Base-by-base conservation (phyloP, 2,888 invertebrate genomes). In the Cephus nigrinus region DNA sequence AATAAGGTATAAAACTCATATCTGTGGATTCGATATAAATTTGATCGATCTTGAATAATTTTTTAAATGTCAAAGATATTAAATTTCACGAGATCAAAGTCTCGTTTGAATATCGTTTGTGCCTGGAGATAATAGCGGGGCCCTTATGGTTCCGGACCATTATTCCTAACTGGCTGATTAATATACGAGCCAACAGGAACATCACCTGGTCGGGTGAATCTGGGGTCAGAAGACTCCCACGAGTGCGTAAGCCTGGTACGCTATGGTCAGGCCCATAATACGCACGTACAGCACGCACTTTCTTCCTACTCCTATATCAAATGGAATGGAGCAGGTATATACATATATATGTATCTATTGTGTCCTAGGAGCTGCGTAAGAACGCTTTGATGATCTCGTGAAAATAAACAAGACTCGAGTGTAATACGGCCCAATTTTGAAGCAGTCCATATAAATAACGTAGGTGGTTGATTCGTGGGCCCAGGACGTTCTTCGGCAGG, bases 131-230 rank as follows among this genome's bases (percentile, higher is more conserved):
- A 55, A 55, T 55, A 40, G 12, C 5, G 15, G 40, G 55, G 23
- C 9, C 23, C 55, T 55, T 55, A 23, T 23, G 55, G 55, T 55
- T 55, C 55, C 55, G 55, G 23, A 15, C 15, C 55, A 23, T 55
- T 55, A 55, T 55, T 55, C 23, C 23, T 23, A 23, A 55, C 23
- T 86, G 85, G 84, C 75, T 86, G 86, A 86, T 86, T 86, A 86
- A 85, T 83, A 83, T 81, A 40, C 81, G 80, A 84, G 80, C 84
- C 80, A 84, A 85, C 86, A 85, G 86, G 82, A 87, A 86, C 83
- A 85, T 86, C 86, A 86, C 82, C 87, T 88, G 87, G 88, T 88
- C 86, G 88, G 85, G 88, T 86, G 87, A 87, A 88, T 88, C 87
- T 87, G 84, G 31, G 71, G 87, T 86, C 84, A 84, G 80, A 55